phyloP scores from a whole-genome alignment of 2,797 vertebrate genomes.

The Enteromius treurensis region DNA sequence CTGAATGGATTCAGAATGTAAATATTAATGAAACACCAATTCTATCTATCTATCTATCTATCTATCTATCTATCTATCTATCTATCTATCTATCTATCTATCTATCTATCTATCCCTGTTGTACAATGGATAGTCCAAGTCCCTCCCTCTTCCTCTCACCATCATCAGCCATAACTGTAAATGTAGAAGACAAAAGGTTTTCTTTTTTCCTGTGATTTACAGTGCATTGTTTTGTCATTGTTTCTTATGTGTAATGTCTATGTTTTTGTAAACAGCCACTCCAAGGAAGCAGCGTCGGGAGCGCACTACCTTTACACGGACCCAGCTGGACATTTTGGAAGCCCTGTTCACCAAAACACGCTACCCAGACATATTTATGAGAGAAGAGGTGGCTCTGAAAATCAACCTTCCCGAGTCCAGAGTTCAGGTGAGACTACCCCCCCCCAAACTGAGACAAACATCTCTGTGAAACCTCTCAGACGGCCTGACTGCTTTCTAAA shows the following conservation, averaged over 20 bases:
- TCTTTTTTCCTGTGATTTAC: neutral
- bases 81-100: slow-evolving; percentile 4
- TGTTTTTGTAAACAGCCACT: slow-evolving; percentile 67
- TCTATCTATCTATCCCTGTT: slow-evolving; percentile 22
- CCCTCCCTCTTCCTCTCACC: neutral
- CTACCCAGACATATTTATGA: slow-evolving; percentile 99
- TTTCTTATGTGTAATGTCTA: slow-evolving; percentile 21
- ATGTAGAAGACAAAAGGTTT: neutral
- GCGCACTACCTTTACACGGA: slow-evolving; percentile 95
- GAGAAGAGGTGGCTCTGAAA: slow-evolving; percentile 96
- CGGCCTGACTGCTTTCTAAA: neutral
- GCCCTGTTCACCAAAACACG: slow-evolving; percentile 96
- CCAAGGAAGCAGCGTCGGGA: slow-evolving; percentile 94
- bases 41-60: slow-evolving; percentile 36
- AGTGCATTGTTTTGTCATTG: neutral
- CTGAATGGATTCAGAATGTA: neutral
- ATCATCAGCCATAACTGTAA: neutral
- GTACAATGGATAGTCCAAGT: neutral
- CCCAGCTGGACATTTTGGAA: slow-evolving; percentile 95
- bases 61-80: slow-evolving; percentile 16
- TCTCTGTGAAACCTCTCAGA: neutral
- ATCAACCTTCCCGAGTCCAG: slow-evolving; percentile 97
- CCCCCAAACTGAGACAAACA: neutral
- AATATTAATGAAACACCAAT: slow-evolving; percentile 3
- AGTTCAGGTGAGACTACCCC: slow-evolving; percentile 84